phyloP scores from a whole-genome alignment of 2,113 vertebrate genomes.

The Myiopsitta monachus region DNA sequence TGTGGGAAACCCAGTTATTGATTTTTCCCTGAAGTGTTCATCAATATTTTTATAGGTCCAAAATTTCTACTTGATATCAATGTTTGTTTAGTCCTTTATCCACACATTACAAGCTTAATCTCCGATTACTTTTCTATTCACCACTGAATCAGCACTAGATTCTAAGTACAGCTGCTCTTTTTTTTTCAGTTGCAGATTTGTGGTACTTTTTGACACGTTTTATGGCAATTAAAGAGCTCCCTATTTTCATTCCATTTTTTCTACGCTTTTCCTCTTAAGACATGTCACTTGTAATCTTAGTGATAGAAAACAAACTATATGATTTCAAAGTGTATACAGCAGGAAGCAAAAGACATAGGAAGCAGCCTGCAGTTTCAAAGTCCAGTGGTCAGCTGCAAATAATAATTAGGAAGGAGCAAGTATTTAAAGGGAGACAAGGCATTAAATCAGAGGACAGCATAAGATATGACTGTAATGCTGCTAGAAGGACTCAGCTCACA shows the following conservation, averaged over 20 bases:
- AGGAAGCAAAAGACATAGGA: background rate
- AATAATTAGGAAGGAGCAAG: background rate
- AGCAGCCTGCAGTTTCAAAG: conserved; percentile 31
- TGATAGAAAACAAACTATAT: background rate
- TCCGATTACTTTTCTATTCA: background rate
- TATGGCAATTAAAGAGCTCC: background rate
- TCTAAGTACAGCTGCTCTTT: background rate
- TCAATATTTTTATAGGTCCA: background rate
- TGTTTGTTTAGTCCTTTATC: background rate
- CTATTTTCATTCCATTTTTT: background rate
- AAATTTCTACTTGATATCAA: background rate
- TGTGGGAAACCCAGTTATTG: background rate
- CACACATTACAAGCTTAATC: background rate
- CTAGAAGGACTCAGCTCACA: background rate
- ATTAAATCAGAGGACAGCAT: background rate
- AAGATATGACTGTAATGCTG: background rate
- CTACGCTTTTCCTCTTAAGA: background rate
- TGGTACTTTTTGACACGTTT: background rate
- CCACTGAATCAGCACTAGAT: background rate
- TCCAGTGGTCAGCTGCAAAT: background rate
- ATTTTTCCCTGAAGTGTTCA: background rate
- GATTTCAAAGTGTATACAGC: background rate
- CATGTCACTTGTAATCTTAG: background rate
- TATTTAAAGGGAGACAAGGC: background rate
- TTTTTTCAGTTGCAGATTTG: background rate